phyloP scores from a whole-genome alignment of 2,888 invertebrate species.

The Morpho helenor region DNA sequence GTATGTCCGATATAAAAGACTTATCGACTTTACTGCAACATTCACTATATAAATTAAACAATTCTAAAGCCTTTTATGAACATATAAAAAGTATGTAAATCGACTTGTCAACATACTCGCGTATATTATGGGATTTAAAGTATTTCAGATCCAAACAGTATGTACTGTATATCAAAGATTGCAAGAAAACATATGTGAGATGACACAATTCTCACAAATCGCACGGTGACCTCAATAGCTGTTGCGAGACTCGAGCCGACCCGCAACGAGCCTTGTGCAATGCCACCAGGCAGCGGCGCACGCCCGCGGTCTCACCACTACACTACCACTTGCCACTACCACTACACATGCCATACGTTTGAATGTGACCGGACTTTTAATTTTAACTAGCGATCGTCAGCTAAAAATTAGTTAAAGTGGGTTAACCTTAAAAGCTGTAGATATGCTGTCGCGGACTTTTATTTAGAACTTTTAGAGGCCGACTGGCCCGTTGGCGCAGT shows the following conservation, averaged over 20 bases:
- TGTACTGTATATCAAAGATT: slow-evolving; percentile 11
- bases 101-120: neutral
- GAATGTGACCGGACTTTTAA: neutral
- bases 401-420: no score
- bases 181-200: slow-evolving; percentile 50
- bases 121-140: neutral
- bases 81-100: no score
- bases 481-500: no score
- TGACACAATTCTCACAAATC: slow-evolving; percentile 78
- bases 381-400: no score
- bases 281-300: slow-evolving; percentile 37
- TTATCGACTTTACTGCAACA: no score
- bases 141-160: neutral
- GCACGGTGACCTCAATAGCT: slow-evolving; percentile 73
- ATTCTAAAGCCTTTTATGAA: no score
- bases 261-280: slow-evolving; percentile 72
- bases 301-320: slow-evolving; percentile 11
- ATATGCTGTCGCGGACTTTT: no score
- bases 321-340: no score
- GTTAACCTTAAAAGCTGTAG: no score
- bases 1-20: no score
- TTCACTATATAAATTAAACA: no score
- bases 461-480: no score
- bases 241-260: slow-evolving; percentile 71
- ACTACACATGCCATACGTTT: neutral